A percentile compares a stretch with the other conserved stretches of the same genome.
Evolutionary conservation across 2,888 invertebrate species (phyloP).

Genomic region (Amiota mariae): DNA sequence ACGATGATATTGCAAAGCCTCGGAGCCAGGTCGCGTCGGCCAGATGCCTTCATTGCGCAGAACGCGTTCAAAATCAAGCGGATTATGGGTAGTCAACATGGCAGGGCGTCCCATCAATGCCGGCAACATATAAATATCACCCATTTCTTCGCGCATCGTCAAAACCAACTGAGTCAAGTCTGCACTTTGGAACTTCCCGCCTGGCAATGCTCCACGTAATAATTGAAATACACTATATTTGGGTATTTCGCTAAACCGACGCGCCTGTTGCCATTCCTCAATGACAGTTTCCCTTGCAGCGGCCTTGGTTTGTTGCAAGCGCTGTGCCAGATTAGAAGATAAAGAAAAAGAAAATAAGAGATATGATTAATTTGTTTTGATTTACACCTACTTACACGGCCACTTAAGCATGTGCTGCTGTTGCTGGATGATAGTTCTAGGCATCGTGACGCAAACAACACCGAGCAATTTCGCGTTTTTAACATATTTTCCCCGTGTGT

Average conservation of each 20-base stretch:
- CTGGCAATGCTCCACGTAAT: constrained; percentile 53
- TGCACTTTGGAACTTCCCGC: constrained; percentile 60
- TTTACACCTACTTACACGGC: not conserved
- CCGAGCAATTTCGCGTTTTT: not conserved
- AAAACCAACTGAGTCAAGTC: constrained; percentile 46
- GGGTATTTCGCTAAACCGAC: constrained; percentile 60
- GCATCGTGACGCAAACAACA: not conserved
- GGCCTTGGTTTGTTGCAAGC: not conserved
- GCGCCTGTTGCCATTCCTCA: constrained; percentile 60
- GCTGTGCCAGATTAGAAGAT: not conserved
- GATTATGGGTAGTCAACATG: constrained; percentile 73
- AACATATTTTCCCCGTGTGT: not conserved
- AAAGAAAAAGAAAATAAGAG: not conserved
- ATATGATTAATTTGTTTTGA: not conserved
- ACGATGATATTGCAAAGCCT: constrained; percentile 72
- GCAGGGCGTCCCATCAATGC: constrained; percentile 62
- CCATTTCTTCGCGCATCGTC: constrained; percentile 59
- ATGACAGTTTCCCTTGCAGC: not conserved
- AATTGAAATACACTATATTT: constrained; percentile 41
- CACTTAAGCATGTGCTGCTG: not conserved
- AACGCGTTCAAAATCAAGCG: constrained; percentile 75
- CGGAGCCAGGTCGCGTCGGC: constrained; percentile 72
- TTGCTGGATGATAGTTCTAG: not conserved
- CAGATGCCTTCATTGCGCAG: constrained; percentile 74
- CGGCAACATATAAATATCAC: constrained; percentile 71